phyloP scores from a whole-genome alignment of 2,888 invertebrate genomes.

The Microplitis manilae region DNA sequence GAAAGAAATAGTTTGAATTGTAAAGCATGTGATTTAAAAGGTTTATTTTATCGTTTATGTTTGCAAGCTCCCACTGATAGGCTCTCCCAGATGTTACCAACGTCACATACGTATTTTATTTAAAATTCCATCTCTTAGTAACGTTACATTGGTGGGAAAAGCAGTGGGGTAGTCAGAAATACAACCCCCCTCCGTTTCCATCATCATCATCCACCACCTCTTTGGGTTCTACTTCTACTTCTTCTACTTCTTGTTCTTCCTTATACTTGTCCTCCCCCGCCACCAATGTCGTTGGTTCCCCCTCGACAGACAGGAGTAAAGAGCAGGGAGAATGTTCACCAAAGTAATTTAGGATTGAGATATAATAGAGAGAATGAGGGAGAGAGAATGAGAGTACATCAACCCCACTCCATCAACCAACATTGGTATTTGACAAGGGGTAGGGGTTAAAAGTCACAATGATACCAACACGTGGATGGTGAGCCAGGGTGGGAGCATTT shows the following conservation, averaged over 20 bases:
- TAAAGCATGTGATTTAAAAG: no score
- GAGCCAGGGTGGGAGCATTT: constrained; percentile 15
- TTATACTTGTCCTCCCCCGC: constrained; percentile 16
- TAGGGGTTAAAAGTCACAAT: constrained; percentile 31
- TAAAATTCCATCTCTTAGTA: constrained; percentile 24
- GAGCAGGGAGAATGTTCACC: constrained; percentile 51
- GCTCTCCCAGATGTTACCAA: neutral
- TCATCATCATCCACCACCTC: constrained; percentile 15
- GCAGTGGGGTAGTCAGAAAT: constrained; percentile 20
- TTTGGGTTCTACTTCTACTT: constrained; percentile 7
- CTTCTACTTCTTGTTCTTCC: constrained; percentile 70
- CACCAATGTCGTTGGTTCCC: constrained; percentile 70
- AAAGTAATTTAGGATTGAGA: constrained; percentile 53
- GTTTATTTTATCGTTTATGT: no score
- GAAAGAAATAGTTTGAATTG: no score
- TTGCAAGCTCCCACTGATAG: neutral
- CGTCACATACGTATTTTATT: neutral
- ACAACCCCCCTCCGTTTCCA: constrained; percentile 23
- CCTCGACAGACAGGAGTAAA: constrained; percentile 46
- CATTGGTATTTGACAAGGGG: constrained; percentile 24
- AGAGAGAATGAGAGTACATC: constrained; percentile 38
- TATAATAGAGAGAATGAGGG: constrained; percentile 47
- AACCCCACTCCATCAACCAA: constrained; percentile 34
- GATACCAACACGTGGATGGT: constrained; percentile 11
- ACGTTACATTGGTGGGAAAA: neutral